A percentile compares a stretch with the other conserved stretches of the same genome.
Evolutionary conservation across 92 coral and sea anemone species (phyloP).

Genomic region (Virgularia gustaviana): DNA sequence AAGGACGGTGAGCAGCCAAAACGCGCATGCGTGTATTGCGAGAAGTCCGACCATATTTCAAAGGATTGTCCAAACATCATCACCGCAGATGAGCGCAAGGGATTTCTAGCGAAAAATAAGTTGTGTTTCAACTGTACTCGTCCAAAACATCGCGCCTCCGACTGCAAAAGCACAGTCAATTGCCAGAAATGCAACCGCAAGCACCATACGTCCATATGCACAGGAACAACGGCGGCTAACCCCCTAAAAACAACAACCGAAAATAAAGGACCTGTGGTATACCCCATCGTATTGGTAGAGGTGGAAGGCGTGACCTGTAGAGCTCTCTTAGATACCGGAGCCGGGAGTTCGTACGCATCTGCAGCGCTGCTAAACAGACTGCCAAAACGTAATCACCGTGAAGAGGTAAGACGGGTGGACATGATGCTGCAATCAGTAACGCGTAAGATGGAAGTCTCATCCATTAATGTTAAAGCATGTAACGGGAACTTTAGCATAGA

Average conservation of each 20-base stretch:
- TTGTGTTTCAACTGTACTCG: constrained; percentile 52
- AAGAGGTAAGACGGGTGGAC: constrained; percentile 37
- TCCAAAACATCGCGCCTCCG: constrained; percentile 34
- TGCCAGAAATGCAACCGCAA: constrained; percentile 47
- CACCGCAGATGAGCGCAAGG: constrained; percentile 12
- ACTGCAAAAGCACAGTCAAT: constrained; percentile 18
- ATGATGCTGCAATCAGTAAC: constrained; percentile 45
- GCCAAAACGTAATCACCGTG: neutral
- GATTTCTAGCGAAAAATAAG: constrained; percentile 20
- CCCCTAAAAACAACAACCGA: constrained; percentile 12
- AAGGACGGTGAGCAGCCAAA: neutral
- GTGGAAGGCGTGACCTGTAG: constrained; percentile 48
- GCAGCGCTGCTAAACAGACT: constrained; percentile 31
- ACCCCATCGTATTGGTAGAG: constrained; percentile 37
- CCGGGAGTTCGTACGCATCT: constrained; percentile 53
- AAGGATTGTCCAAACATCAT: constrained; percentile 37
- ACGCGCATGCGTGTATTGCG: constrained; percentile 43
- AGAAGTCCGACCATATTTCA: constrained; percentile 24
- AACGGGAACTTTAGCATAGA: constrained; percentile 10
- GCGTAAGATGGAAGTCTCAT: constrained; percentile 19
- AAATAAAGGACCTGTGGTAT: constrained; percentile 12
- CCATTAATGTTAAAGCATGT: constrained; percentile 2
- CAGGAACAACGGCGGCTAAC: neutral
- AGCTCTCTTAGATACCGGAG: constrained; percentile 53
- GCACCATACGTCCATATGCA: constrained; percentile 43